These are phyloP conservation scores for Oryctes rhinoceros DNA, from an alignment of 1,140 invertebrate species.

Conservation along the genomic window DNA sequence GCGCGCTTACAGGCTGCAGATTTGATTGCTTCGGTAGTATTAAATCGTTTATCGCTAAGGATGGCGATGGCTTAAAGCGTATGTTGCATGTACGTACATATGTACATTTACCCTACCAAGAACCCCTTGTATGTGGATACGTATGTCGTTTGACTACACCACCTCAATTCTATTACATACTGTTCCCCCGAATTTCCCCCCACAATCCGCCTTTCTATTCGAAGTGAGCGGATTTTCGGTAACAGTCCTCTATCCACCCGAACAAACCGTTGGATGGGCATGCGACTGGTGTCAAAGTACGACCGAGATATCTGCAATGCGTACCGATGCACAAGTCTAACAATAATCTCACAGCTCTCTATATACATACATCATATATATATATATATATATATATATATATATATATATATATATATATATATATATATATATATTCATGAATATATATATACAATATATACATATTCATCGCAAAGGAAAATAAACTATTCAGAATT, in stretches of 20 bases:
- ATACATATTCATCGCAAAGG: background rate
- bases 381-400: background rate
- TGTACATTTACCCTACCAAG: background rate
- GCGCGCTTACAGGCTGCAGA: slow-evolving; percentile 45
- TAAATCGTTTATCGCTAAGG: slow-evolving; percentile 46
- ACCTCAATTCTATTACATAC: background rate
- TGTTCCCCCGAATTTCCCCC: background rate
- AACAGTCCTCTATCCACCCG: background rate
- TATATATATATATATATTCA: background rate
- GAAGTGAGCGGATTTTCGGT: slow-evolving; percentile 21
- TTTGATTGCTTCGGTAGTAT: slow-evolving; percentile 46
- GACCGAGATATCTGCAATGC: slow-evolving; percentile 41
- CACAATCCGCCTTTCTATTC: background rate
- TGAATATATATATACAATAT: background rate
- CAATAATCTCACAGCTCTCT: background rate
- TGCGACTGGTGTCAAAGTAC: slow-evolving; percentile 36
- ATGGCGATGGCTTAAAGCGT: slow-evolving; percentile 46
- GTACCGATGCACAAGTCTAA: slow-evolving; percentile 34
- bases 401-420: too few relatives aligned
- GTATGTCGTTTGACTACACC: too few relatives aligned
- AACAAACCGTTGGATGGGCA: slow-evolving; percentile 33
- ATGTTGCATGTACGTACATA: background rate
- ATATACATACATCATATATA: background rate
- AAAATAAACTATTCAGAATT: too few relatives aligned
- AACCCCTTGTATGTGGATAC: too few relatives aligned